Base-by-base conservation (phyloP, 2,113 vertebrate genomes). In the Apteryx owenii region DNA sequence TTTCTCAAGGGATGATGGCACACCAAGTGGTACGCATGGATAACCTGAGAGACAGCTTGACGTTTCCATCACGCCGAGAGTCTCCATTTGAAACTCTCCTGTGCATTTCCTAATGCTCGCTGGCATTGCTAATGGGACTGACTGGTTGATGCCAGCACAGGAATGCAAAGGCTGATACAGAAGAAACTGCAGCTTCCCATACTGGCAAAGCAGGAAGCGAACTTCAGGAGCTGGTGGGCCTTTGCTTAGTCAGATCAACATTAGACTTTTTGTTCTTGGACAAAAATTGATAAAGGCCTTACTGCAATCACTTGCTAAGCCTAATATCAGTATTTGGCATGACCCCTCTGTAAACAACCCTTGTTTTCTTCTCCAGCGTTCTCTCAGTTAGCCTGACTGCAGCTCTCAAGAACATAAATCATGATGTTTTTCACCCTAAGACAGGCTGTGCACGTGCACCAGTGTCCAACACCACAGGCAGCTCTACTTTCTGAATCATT, bases 391-490 rank as follows among this genome's bases (percentile, higher is more conserved):
- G 4, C 38, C 48, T 29, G 26, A 16, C 0, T 3, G 8, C 33
- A 61, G 65, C 18, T 66, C 85, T 51, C 4, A 5, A 0, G 7
- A 36, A 22, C 50, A 11, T 7, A 56, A 2, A 28, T 29, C 58
- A 4, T 6, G 2, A 42, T 0, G 0, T 21, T 64, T 25, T 81
- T 58, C 0, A 0, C 29, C 2, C 36, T 0, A 0, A 38, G 23
- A 20, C 73, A 53, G 54, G 62, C 38, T 66, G 56, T 8, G 56
- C 65, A 50, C 25, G 1, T 0, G 0, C 19, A 16, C n/a, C 40
- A 21, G n/a, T 11, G 56, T n/a, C 14, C 42, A 36, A 38, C 9
- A 40, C 31, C 81, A 33, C 51, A 1, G 1, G 7, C 50, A 75
- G 61, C 83, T 73, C 79, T 11, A 0, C 60, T 81, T 70, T 46